phyloP scores from a whole-genome alignment of 2,113 vertebrate species.

The Pollimyrus isidori region DNA sequence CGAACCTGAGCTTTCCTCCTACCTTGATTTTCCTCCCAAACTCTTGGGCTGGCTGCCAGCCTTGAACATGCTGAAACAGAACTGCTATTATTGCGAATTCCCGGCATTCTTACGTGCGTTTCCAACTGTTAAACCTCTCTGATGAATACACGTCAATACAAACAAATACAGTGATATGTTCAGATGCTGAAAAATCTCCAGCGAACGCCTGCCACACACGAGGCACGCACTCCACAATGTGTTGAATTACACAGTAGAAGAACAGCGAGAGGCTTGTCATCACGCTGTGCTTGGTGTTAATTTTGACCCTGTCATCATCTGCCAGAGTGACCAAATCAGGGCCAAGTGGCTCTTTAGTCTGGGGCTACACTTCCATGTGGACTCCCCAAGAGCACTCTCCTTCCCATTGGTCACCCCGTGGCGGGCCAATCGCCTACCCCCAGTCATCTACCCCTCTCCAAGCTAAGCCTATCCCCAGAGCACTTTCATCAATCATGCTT shows the following conservation, averaged over 20 bases:
- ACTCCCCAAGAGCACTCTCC: neutral
- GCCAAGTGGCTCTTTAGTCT: neutral
- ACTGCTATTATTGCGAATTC: neutral
- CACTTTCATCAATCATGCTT: neutral
- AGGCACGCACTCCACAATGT: slow-evolving; percentile 16
- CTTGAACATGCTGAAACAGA: neutral
- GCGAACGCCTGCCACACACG: slow-evolving; percentile 11
- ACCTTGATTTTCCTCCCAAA: neutral
- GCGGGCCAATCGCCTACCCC: neutral
- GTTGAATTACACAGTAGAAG: neutral
- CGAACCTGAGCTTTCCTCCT: neutral
- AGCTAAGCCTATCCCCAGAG: neutral
- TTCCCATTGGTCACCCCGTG: neutral
- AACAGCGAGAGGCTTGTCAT: neutral
- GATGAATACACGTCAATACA: slow-evolving; percentile 29
- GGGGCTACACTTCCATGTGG: neutral
- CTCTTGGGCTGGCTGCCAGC: neutral
- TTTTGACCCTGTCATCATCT: neutral
- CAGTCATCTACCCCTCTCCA: neutral
- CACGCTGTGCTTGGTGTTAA: neutral
- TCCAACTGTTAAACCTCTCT: slow-evolving; percentile 21
- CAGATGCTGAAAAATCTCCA: slow-evolving; percentile 14
- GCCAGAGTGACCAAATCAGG: neutral
- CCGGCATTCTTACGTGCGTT: neutral
- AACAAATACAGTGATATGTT: neutral